A percentile compares a stretch with the other conserved stretches of the same genome.
These are phyloP conservation scores for Ethmia dodecea DNA, from an alignment of 2,888 invertebrate genomes.

Conservation along the genomic window DNA sequence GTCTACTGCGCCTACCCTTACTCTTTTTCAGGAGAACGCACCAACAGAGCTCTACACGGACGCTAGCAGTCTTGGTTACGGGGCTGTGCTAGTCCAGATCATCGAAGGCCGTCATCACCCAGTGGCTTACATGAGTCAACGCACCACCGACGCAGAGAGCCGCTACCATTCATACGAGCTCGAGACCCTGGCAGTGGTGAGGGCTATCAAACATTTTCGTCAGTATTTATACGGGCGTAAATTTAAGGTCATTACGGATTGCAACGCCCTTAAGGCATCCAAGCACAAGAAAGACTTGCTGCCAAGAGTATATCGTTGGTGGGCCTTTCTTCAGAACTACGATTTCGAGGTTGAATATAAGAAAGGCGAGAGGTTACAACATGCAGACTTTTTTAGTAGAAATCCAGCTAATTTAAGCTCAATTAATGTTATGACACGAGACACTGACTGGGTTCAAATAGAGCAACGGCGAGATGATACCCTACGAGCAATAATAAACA, in stretches of 20 bases:
- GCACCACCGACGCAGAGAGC: conserved; percentile 13
- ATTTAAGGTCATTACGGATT: too few relatives aligned
- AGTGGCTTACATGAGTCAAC: conserved; percentile 11
- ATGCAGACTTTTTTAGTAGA: too few relatives aligned
- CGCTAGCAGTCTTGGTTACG: too few relatives aligned
- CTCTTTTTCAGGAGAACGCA: too few relatives aligned
- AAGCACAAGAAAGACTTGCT: conserved; percentile 11
- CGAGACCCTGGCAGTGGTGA: too few relatives aligned
- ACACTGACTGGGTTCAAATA: not conserved
- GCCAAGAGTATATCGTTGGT: conserved; percentile 16
- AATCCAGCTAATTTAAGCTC: too few relatives aligned
- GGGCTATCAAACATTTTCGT: too few relatives aligned
- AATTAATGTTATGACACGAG: not conserved
- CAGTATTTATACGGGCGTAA: too few relatives aligned
- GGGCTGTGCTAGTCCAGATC: too few relatives aligned
- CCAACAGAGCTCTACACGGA: too few relatives aligned
- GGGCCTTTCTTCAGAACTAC: conserved; percentile 15
- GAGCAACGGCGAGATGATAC: not conserved
- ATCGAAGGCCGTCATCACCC: conserved; percentile 5
- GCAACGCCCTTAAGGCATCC: conserved; percentile 13
- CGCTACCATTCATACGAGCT: conserved; percentile 20
- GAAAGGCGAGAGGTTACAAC: conserved; percentile 8
- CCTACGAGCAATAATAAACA: not conserved
- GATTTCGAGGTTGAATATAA: conserved; percentile 17
- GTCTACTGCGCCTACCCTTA: too few relatives aligned